Base-by-base conservation (phyloP, 2,797 vertebrate species). In the Natrix natrix region DNA sequence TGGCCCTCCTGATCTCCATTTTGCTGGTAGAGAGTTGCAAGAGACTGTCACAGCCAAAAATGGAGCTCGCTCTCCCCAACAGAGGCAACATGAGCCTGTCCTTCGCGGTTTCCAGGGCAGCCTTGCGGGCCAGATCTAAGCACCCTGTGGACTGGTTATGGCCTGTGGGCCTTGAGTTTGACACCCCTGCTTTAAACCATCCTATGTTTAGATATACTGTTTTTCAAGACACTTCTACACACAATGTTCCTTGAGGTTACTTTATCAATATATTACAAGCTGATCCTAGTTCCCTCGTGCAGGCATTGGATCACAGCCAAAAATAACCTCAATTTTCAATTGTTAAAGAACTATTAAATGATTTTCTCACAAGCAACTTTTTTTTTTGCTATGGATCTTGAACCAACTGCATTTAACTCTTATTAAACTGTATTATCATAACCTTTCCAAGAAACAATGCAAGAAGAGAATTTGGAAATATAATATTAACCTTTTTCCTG, bases 381-480 rank as follows among this genome's bases (percentile, higher is more conserved):
- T 86, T 10, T 12, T 61, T 28, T 90, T 37, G 8, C 16, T 20
- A 24, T 37, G 37, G 26, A 43, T 55, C n/a, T 37, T 61, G 48
- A 92, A 60, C 14, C 28, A 88, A 48, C 37, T 11, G 12, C 0
- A n/a, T 7, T 63, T 26, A 61, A 86, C 11, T 86, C 61, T 48
- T 48, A 57, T 57, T 69, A 59, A 69, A 7, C 26, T 90, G 48
- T 37, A 83, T 78, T 91, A 52, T 93, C n/a, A 54, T 22, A 37
- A 32, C 66, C 57, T 66, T 91, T 89, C 32, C 28, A 66, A 91
- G 66, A 22, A 86, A 56, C 8, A 43, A 10, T 26, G 24, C 57
- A 88, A 88, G 56, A 57, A 86, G 74, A 55, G 8, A 91, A n/a
- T 74, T 43, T 22, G 48, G 28, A 61, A 88, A 91, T 22, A n/a